Evolutionary conservation across 2,113 vertebrate genomes (phyloP).

Genomic region (Pelecanoides urinatrix): DNA sequence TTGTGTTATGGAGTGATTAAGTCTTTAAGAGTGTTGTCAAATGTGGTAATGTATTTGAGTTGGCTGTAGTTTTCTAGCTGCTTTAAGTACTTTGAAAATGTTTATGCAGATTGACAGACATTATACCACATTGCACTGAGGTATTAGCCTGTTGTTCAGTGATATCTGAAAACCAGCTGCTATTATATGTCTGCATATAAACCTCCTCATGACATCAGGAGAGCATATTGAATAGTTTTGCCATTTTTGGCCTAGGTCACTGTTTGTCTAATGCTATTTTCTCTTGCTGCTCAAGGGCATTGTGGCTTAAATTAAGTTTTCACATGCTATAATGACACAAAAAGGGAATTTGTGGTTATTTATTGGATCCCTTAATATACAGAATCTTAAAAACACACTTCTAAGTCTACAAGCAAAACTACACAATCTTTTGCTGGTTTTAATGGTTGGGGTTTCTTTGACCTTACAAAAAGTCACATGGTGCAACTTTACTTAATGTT

Average conservation of each 20-base stretch:
- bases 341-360: not conserved
- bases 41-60: not conserved
- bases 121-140: not conserved
- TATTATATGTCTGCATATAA: constrained; percentile 65
- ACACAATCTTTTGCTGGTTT: not conserved
- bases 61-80: not conserved
- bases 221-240: constrained; percentile 78
- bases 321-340: not conserved
- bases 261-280: constrained; percentile 73
- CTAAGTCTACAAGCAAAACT: not conserved
- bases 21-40: not conserved
- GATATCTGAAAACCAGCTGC: constrained; percentile 66
- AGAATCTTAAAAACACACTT: not conserved
- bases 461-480: not conserved
- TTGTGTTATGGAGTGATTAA: not conserved
- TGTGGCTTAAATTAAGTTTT: constrained; percentile 64
- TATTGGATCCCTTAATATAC: not conserved
- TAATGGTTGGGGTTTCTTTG: not conserved
- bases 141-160: constrained; percentile 33
- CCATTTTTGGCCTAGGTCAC: constrained; percentile 78
- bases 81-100: not conserved
- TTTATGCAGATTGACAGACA: not conserved
- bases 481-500: not conserved
- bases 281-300: constrained; percentile 62
- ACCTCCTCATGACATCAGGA: constrained; percentile 67